Conservation (phyloP, 2,113 vertebrate genomes). For the Scatophagus argus region DNA sequence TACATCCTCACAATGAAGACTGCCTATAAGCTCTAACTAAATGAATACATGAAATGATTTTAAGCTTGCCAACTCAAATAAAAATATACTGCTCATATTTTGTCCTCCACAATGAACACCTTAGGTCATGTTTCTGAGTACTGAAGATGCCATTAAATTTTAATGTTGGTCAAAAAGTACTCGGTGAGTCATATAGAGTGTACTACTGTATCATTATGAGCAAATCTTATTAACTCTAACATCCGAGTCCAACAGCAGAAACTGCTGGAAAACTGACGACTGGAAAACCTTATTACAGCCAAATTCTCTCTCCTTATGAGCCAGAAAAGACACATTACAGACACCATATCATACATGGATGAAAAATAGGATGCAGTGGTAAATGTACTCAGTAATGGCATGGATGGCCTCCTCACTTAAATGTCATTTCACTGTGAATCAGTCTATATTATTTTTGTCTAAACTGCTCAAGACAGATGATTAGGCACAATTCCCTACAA, state of each 20-base stretch:
- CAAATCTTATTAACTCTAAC: slow-evolving; percentile 20
- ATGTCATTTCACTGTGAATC: slow-evolving; percentile 25
- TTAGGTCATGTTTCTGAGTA: slow-evolving; percentile 8
- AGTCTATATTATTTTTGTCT: slow-evolving; percentile 23
- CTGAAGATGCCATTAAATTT: too few species aligned
- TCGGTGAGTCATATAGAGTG: slow-evolving; percentile 7
- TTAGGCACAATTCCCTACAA: slow-evolving; percentile 76
- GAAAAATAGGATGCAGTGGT: slow-evolving; percentile 4
- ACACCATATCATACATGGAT: background rate
- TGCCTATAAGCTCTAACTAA: background rate
- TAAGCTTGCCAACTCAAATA: background rate
- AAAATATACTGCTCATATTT: background rate
- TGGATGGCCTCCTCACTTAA: slow-evolving; percentile 1
- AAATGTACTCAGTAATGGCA: slow-evolving; percentile 17
- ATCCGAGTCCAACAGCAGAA: slow-evolving; percentile 15
- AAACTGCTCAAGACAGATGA: slow-evolving; percentile 62
- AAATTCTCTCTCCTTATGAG: slow-evolving; percentile 24
- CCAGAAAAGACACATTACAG: slow-evolving; percentile 8
- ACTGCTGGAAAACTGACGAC: slow-evolving; percentile 11
- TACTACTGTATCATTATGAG: slow-evolving; percentile 22
- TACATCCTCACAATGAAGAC: background rate
- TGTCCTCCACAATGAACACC: slow-evolving; percentile 12
- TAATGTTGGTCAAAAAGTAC: slow-evolving; percentile 19
- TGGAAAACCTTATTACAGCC: slow-evolving; percentile 17
- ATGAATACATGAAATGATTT: background rate